phyloP scores from a whole-genome alignment of 2,113 vertebrate species.

The Condylura cristata region DNA sequence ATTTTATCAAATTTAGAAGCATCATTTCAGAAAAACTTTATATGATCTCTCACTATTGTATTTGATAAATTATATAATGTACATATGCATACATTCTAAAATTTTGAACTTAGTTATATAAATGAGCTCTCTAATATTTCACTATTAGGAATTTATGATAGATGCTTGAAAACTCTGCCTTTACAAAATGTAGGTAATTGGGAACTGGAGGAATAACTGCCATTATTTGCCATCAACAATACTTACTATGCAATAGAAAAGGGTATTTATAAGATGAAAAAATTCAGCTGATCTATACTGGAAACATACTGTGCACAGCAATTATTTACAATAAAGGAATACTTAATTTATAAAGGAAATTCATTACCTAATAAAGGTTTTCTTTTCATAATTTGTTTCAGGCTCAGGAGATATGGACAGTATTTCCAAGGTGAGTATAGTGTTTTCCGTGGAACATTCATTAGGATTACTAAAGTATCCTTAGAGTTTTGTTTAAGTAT shows the following conservation, averaged over 20 bases:
- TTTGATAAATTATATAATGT: background rate
- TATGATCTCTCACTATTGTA: background rate
- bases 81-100: background rate
- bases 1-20: constrained; percentile 28
- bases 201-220: background rate
- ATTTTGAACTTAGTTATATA: background rate
- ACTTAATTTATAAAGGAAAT: background rate
- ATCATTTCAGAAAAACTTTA: constrained; percentile 25
- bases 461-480: constrained; percentile 20
- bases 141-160: background rate
- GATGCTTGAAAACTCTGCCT: background rate
- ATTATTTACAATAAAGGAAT: constrained; percentile 34
- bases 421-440: constrained; percentile 95
- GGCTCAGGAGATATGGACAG: constrained; percentile 99
- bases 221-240: background rate
- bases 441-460: background rate
- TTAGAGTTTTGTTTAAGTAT: constrained; percentile 26
- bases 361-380: constrained; percentile 66
- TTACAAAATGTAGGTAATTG: background rate
- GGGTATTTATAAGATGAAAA: constrained; percentile 16
- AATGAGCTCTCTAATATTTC: background rate
- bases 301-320: background rate
- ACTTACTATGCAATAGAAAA: background rate
- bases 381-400: constrained; percentile 81
- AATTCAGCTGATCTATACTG: background rate